Evolutionary conservation across 1,140 invertebrate species (phyloP).

Genomic region (Sycophila sp.): DNA sequence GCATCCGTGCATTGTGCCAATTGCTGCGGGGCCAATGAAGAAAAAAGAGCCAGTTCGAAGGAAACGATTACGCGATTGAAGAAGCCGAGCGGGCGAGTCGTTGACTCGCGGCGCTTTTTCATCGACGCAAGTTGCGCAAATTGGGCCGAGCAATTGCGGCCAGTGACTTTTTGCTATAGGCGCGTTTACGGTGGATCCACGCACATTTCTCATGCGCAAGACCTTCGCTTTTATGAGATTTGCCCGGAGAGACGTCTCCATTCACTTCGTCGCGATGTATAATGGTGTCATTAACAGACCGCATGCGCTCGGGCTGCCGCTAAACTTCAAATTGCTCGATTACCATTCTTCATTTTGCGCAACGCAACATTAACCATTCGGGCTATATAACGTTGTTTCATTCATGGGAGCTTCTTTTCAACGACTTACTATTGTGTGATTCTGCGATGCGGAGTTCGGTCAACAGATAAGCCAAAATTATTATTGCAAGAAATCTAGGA

Average conservation of each 20-base stretch:
- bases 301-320: not conserved
- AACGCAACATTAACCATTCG: not conserved
- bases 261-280: not conserved
- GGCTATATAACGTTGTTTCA: too few relatives aligned
- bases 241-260: not conserved
- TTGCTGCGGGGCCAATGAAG: not conserved
- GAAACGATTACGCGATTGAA: slow-evolving; percentile 22
- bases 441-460: too few relatives aligned
- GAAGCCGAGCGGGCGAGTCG: not conserved
- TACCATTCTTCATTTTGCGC: not conserved
- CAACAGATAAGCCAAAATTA: too few relatives aligned
- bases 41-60: slow-evolving; percentile 9
- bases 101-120: slow-evolving; percentile 18
- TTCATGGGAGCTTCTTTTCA: too few relatives aligned
- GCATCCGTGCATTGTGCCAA: too few relatives aligned
- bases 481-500: too few relatives aligned
- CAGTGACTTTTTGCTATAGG: not conserved
- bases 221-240: not conserved
- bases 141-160: slow-evolving; percentile 10
- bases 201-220: not conserved
- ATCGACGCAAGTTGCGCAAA: not conserved
- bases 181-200: not conserved
- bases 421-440: too few relatives aligned
- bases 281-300: slow-evolving; percentile 24
- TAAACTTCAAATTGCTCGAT: not conserved